Conservation (phyloP, 2,888 invertebrate genomes). For the Idaea biselata region DNA sequence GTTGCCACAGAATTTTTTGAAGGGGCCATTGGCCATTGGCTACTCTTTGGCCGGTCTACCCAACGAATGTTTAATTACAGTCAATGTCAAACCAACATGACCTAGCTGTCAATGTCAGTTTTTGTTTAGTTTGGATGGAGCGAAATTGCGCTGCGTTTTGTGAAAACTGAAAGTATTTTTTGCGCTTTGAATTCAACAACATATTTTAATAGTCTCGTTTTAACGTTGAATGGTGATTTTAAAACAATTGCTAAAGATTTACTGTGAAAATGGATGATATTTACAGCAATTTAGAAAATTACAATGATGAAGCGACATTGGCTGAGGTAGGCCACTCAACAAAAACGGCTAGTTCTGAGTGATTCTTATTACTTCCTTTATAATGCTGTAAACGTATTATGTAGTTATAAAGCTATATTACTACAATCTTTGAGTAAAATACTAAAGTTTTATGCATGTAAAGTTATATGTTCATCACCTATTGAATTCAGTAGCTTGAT, state of each 20-base stretch:
- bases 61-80: background rate
- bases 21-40: background rate
- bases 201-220: background rate
- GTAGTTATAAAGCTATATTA: no score
- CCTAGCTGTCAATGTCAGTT: background rate
- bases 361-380: background rate
- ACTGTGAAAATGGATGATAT: constrained; percentile 53
- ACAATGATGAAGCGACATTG: constrained; percentile 52
- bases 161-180: background rate
- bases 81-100: background rate
- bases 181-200: background rate
- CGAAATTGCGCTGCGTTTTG: background rate
- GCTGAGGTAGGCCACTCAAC: constrained; percentile 47
- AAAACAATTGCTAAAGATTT: background rate
- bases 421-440: background rate
- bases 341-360: background rate
- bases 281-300: constrained; percentile 65
- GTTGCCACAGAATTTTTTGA: background rate
- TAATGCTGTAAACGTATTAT: background rate
- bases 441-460: background rate
- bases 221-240: background rate
- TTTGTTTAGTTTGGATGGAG: background rate
- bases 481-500: background rate
- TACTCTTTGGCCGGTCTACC: background rate
- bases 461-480: background rate